Conservation (phyloP, 2,113 vertebrate genomes). For the Burhinus bistriatus region DNA sequence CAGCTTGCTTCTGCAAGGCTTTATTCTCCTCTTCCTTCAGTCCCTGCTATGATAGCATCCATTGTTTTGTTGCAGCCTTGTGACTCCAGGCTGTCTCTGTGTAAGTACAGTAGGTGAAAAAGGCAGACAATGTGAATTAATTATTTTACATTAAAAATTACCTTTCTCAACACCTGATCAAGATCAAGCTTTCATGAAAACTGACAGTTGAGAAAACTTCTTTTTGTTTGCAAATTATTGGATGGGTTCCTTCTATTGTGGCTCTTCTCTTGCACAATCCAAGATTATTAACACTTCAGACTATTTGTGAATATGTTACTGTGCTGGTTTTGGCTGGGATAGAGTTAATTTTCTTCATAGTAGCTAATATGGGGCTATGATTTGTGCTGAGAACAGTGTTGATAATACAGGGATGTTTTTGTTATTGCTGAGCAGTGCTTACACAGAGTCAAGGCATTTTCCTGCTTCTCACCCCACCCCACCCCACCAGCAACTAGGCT, state of each 20-base stretch:
- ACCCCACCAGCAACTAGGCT: background rate
- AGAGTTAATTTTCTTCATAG: background rate
- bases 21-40: background rate
- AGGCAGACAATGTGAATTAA: background rate
- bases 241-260: background rate
- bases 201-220: background rate
- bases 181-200: background rate
- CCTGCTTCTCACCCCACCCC: background rate
- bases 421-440: background rate
- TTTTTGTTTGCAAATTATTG: background rate
- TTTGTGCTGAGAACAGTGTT: background rate
- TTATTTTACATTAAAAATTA: background rate
- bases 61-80: background rate
- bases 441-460: background rate
- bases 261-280: background rate
- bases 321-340: background rate
- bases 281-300: background rate
- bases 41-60: background rate
- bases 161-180: background rate
- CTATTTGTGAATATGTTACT: background rate
- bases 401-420: background rate
- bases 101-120: background rate
- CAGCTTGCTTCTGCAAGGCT: background rate
- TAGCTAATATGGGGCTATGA: background rate
- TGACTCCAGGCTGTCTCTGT: background rate